Base-by-base conservation (phyloP, 2,113 vertebrate species). In the Capreolus pygargus region DNA sequence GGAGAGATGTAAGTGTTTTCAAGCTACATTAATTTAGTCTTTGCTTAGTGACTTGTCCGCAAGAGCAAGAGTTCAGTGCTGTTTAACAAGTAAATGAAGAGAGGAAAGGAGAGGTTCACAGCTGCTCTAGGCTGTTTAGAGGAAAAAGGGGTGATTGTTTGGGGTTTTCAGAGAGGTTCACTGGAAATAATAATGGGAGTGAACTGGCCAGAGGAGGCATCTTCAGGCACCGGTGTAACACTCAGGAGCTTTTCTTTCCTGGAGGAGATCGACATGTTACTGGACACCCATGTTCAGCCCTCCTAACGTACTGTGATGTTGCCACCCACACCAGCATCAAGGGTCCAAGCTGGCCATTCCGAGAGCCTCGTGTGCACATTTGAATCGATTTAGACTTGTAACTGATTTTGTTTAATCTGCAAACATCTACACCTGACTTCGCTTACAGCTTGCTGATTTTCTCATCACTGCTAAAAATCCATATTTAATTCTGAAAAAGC, bases 311-410 rank as follows among this genome's bases (percentile, higher is more conserved):
- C 11, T 1, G 89, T 4, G 28, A 5, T 27, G 54, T 33, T n/a
- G 33, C 43, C 30, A 14, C 28, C n/a, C 0, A 39, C 19, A 0
- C 21, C 13, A 16, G 13, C 23, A 7, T 5, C 4, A 55, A 15
- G 55, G 3, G 23, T 7, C 55, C 39, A 15, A 15, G 12, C 15
- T 4, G 25, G 27, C 5, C 25, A 9, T 8, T 33, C 5, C 0
- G n/a, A 5, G 27, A n/a, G 33, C 52, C 2, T 19, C 3, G 1
- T 7, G 0, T 30, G 11, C 17, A 19, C 0, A 47, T 43, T n/a
- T 11, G 39, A 8, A 67, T 97, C 43, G 3, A 58, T 95, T 61
- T 13, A 54, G 61, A 76, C 84, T 50, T 76, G 52, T 11, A 12
- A 79, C 86, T 45, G 83, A 79, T 78, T 85, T 60, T 6, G 3